Evolutionary conservation across 2,797 vertebrate species (phyloP), one percentile per base, ranked within the genome.

Genomic region (Atherinosoma microstoma): DNA sequence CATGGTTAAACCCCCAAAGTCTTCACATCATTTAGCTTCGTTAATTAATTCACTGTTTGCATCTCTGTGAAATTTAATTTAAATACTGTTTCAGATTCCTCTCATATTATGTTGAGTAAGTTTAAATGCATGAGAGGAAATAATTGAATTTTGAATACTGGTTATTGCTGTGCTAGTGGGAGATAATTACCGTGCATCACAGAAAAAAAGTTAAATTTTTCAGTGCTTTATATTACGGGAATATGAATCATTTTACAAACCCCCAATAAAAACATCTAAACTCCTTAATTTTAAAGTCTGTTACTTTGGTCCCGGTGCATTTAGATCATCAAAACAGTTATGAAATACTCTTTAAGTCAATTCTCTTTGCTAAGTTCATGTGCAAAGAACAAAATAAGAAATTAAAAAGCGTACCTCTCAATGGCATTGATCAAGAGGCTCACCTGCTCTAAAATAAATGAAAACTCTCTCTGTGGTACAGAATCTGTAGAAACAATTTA

Each of bases 31-130:
- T 73, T 87, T 82, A 60, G 71, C 42, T 75, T 54, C 57, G 71
- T 72, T 90, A 84, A 87, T 91, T 85, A 74, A 80, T 91, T 83
- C 84, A 69, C 58, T 70, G 57, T 69, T 20, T 16, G 67, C 29
- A 34, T 69, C 69, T 65, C 79, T 84, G 84, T 82, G 84, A 90
- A 84, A 88, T 73, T 83, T 60, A 30, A 87, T 89, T 89, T 80
- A 71, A 74, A 82, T 49, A 58, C 62, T 70, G 69, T 73, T 87
- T 77, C 45, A 78, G 63, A 79, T 87, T 82, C 65, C 65, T 80
- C 69, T 75, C 72, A 79, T 78, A 86, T 87, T 75, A 68, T 62
- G 73, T 73, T 40, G 36, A 69, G 65, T 81, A 78, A 70, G 77
- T 88, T 88, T 81, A 81, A 86, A 79, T 60, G 76, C 77, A 74